These are phyloP conservation scores for Pachypanchax playfairii DNA, from an alignment of 2,113 vertebrate species.

Conservation along the genomic window DNA sequence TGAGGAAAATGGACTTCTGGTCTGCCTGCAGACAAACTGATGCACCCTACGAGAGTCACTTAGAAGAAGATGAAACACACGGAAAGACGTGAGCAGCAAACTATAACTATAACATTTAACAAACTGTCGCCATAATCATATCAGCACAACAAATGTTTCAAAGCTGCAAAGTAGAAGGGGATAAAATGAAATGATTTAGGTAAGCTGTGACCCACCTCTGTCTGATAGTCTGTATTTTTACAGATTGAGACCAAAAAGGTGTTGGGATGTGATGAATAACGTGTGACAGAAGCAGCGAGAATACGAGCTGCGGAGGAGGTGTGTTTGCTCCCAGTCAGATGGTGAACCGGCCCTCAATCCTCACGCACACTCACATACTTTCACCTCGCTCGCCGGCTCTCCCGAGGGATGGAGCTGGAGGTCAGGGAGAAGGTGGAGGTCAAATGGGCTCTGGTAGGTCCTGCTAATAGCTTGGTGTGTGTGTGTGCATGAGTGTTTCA, in stretches of 20 bases:
- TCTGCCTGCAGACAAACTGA: not conserved
- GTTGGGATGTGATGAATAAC: slow-evolving; percentile 5
- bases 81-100: too few species aligned
- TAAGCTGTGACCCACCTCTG: too few species aligned
- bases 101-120: too few species aligned
- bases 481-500: slow-evolving; percentile 28
- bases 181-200: too few species aligned
- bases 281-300: slow-evolving; percentile 17
- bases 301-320: slow-evolving; percentile 39
- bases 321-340: slow-evolving; percentile 79
- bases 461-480: slow-evolving; percentile 70
- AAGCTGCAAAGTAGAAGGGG: too few species aligned
- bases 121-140: too few species aligned
- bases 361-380: slow-evolving; percentile 39
- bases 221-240: too few species aligned
- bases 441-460: slow-evolving; percentile 77
- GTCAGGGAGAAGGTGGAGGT: slow-evolving; percentile 86
- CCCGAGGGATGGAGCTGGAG: slow-evolving; percentile 75
- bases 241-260: slow-evolving; percentile 11
- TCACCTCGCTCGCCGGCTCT: slow-evolving; percentile 60
- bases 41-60: not conserved
- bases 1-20: not conserved
- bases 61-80: too few species aligned
- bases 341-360: slow-evolving; percentile 24
- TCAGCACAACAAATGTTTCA: too few species aligned